Percentiles rank a stretch among this genome's conserved stretches.
Conservation (phyloP, 2,113 vertebrate genomes). For the Hippocampus zosterae region DNA sequence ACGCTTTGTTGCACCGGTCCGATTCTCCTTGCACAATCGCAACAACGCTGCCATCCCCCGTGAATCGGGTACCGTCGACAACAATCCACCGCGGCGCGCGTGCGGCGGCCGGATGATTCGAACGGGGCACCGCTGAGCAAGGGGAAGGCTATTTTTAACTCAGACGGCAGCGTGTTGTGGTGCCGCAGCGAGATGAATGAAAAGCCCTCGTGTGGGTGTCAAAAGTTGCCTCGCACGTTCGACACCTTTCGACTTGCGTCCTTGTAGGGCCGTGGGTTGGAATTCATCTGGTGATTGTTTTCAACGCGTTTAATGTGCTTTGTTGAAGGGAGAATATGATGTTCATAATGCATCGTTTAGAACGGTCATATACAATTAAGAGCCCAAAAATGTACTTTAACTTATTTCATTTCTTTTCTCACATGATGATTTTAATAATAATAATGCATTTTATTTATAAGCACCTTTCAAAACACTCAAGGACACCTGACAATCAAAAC, state of each 20-base stretch:
- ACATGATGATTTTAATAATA: too few relatives aligned
- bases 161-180: conserved; percentile 49
- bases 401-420: too few relatives aligned
- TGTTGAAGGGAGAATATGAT: too few relatives aligned
- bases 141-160: conserved; percentile 65
- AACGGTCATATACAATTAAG: too few relatives aligned
- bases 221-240: conserved; percentile 27
- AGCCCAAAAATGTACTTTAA: too few relatives aligned
- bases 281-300: background rate
- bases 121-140: conserved; percentile 48
- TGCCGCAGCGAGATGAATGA: conserved; percentile 68
- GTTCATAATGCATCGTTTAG: too few relatives aligned
- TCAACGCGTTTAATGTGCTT: too few relatives aligned
- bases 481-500: too few relatives aligned
- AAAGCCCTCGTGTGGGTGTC: conserved; percentile 46
- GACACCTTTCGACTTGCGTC: background rate
- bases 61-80: conserved; percentile 21
- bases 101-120: conserved; percentile 54
- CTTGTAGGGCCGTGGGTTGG: background rate
- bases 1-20: background rate
- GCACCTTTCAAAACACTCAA: too few relatives aligned
- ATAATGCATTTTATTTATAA: too few relatives aligned
- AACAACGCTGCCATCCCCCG: conserved; percentile 16
- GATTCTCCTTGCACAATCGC: background rate
- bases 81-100: conserved; percentile 1